Evolutionary conservation across 2,888 invertebrate genomes (phyloP).

Genomic region (Leptopilina syphax): DNA sequence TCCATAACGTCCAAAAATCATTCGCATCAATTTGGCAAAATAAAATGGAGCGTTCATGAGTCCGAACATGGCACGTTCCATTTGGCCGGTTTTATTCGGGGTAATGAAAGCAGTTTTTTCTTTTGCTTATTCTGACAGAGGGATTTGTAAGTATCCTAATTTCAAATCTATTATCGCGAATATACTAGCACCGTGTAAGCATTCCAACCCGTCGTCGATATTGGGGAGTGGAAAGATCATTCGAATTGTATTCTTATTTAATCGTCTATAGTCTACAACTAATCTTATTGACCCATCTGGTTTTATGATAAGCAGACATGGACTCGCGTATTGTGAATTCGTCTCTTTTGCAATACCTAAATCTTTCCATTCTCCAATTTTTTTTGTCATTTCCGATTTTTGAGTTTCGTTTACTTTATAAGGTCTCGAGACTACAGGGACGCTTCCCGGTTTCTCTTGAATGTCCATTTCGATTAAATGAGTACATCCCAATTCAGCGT

Average conservation of each 20-base stretch:
- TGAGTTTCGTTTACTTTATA: conserved; percentile 46
- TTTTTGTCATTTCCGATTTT: conserved; percentile 39
- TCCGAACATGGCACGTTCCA: conserved; percentile 62
- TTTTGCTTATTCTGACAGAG: conserved; percentile 38
- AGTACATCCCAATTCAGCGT: too few relatives aligned
- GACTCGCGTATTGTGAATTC: conserved; percentile 47
- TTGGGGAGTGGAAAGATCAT: too few relatives aligned
- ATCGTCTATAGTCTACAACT: too few relatives aligned
- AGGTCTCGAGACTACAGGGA: background rate
- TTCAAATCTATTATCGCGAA: conserved; percentile 49
- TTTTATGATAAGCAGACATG: conserved; percentile 35
- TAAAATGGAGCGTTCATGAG: conserved; percentile 59
- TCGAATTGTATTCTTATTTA: too few relatives aligned
- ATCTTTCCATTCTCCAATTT: conserved; percentile 46
- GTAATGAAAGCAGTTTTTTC: conserved; percentile 57
- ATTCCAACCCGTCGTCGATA: conserved; percentile 51
- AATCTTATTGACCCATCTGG: too few relatives aligned
- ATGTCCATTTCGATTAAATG: too few relatives aligned
- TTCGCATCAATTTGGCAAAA: conserved; percentile 54
- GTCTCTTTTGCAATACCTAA: conserved; percentile 46
- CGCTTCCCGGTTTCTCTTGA: too few relatives aligned
- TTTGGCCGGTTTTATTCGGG: background rate
- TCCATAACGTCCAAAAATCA: background rate
- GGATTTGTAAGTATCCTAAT: conserved; percentile 43
- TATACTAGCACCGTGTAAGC: conserved; percentile 43